phyloP scores from a whole-genome alignment of 2,888 invertebrate species.

The Tipula lateralis region DNA sequence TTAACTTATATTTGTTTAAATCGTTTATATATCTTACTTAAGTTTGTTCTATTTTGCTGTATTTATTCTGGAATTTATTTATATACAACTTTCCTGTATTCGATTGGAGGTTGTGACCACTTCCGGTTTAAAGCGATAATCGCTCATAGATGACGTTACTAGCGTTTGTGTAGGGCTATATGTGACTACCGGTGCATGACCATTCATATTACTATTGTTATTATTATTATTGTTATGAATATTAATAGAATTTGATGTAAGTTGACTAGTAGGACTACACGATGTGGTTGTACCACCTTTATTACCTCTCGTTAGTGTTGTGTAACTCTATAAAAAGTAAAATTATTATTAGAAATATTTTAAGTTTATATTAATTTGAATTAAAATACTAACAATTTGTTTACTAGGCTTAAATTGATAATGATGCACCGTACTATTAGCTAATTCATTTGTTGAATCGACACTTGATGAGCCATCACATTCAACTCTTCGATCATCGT shows the following conservation, averaged over 20 bases:
- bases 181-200: background rate
- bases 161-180: slow-evolving; percentile 26
- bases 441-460: slow-evolving; percentile 41
- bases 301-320: slow-evolving; percentile 66
- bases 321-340: slow-evolving; percentile 63
- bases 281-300: slow-evolving; percentile 53
- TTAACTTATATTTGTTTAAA: background rate
- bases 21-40: background rate
- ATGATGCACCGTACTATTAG: slow-evolving; percentile 48
- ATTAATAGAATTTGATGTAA: background rate
- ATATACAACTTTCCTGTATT: slow-evolving; percentile 89
- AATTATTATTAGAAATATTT: background rate
- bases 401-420: slow-evolving; percentile 51
- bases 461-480: slow-evolving; percentile 36
- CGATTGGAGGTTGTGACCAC: slow-evolving; percentile 82
- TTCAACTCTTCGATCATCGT: slow-evolving; percentile 42
- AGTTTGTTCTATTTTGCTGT: background rate
- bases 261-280: slow-evolving; percentile 47
- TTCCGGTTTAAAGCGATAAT: slow-evolving; percentile 75
- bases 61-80: slow-evolving; percentile 40
- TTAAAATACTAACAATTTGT: slow-evolving; percentile 48
- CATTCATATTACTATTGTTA: background rate
- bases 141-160: slow-evolving; percentile 72
- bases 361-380: background rate
- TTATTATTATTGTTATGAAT: background rate